phyloP scores from a whole-genome alignment of 2,113 vertebrate species.

The Varanus komodoensis region DNA sequence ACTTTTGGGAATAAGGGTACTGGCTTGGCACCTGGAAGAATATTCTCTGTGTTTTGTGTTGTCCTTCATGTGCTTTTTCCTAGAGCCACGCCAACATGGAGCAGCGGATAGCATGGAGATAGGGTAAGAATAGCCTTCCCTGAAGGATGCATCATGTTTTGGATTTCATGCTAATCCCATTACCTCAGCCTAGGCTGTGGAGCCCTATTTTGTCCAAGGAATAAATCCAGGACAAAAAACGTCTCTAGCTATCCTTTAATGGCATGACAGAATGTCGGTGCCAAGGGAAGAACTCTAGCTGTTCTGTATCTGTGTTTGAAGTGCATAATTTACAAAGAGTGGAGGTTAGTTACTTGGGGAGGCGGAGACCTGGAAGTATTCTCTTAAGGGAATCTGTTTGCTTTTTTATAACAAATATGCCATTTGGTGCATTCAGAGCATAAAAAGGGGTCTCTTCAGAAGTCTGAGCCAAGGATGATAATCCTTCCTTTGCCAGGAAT shows the following conservation, averaged over 20 bases:
- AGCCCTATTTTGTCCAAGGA: conserved; percentile 71
- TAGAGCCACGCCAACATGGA: conserved; percentile 59
- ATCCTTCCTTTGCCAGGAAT: conserved; percentile 68
- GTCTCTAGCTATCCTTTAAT: conserved; percentile 69
- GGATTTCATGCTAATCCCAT: conserved; percentile 72
- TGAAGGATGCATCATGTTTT: conserved; percentile 59
- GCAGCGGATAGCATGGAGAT: no score
- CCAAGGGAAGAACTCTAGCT: conserved; percentile 71
- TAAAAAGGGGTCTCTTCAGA: conserved; percentile 73
- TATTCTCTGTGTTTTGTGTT: conserved; percentile 56
- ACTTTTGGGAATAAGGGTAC: conserved; percentile 39
- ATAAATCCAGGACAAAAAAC: conserved; percentile 61
- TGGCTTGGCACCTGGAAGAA: neutral
- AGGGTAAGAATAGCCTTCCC: conserved; percentile 53
- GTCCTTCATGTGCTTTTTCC: conserved; percentile 64
- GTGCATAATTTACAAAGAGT: conserved; percentile 49
- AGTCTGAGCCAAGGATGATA: conserved; percentile 75
- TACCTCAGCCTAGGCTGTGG: conserved; percentile 59
- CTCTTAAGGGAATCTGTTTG: conserved; percentile 66
- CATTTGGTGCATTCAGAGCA: conserved; percentile 75
- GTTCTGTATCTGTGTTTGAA: conserved; percentile 63
- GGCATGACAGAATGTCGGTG: conserved; percentile 65
- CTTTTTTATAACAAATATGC: conserved; percentile 57
- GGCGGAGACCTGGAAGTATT: conserved; percentile 66
- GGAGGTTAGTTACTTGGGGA: conserved; percentile 59